Percentiles rank a stretch among this genome's conserved stretches.
phyloP scores from a whole-genome alignment of 2,888 invertebrate genomes.

The Emmelina monodactyla region DNA sequence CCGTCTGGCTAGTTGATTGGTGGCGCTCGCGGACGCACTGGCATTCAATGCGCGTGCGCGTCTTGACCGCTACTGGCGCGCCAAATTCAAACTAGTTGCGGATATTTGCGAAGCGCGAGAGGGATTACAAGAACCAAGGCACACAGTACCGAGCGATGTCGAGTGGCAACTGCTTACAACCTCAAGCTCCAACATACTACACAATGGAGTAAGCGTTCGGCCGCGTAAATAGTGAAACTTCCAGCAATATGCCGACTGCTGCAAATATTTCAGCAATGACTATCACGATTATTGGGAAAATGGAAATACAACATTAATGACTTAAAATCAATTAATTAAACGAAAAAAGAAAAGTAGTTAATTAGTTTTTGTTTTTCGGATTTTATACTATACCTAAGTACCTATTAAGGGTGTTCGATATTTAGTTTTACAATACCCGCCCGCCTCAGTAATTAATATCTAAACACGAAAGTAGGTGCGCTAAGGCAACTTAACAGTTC shows the following conservation, averaged over 20 bases:
- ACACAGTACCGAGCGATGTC: constrained; percentile 3
- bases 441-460: no score
- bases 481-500: no score
- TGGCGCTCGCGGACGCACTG: constrained; percentile 20
- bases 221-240: constrained; percentile 14
- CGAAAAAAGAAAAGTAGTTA: no score
- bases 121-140: constrained; percentile 8
- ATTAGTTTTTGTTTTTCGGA: no score
- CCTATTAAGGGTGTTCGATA: no score
- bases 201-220: not conserved
- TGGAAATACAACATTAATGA: not conserved
- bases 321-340: no score
- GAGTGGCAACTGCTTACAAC: not conserved
- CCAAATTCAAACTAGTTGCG: constrained; percentile 48
- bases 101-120: constrained; percentile 16
- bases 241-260: constrained; percentile 11
- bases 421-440: no score
- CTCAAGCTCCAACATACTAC: not conserved
- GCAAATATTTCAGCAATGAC: constrained; percentile 13
- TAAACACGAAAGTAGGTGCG: no score
- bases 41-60: constrained; percentile 30
- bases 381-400: no score
- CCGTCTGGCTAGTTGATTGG: not conserved
- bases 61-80: constrained; percentile 35
- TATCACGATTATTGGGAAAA: constrained; percentile 1